Evolutionary conservation across 2,113 vertebrate species (phyloP), one percentile per base, ranked within the genome.

Genomic region (Callaeas wilsoni): DNA sequence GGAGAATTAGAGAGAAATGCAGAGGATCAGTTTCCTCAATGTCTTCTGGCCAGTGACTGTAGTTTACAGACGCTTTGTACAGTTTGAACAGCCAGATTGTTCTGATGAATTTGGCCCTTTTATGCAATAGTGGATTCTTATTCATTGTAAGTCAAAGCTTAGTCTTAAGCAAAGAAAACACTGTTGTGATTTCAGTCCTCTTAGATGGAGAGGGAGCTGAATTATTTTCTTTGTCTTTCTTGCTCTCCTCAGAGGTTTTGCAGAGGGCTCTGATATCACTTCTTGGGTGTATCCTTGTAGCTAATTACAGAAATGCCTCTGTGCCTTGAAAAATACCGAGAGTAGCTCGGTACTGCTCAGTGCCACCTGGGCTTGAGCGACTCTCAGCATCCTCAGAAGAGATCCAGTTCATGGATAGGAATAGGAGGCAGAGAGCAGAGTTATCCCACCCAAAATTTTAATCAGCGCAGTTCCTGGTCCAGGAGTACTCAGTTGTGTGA

Each of bases 341-440:
- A 83, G 23, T 16, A 70, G 37, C 30, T 44, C 30, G 23, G 27
- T 29, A 4, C 56, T 62, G 50, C 57, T 57, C 16, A 4, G 39
- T 30, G 26, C 55, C 2, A 1, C 30, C 41, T 46, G 79, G 15
- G 22, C 20, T 73, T 55, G 7, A 47, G 68, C 0, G 1, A 2
- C 29, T 62, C 52, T 35, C 35, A 41, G 10, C 35, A 27, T 30
- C 82, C 42, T 62, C 68, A 23, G 17, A 49, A 23, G 63, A 76
- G 21, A 57, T 67, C 9, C 47, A 15, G 15, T 7, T 23, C 12
- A 37, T 39, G 11, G 42, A 16, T 5, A 13, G 33, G 15, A 55
- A 17, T 4, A 56, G 47, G 41, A 83, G 21, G 12, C 4, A 10
- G 27, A 41, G 37, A 77, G 57, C 21, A 52, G 44, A 63, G 50